Evolutionary conservation across 2,797 vertebrate species (phyloP).

Genomic region (Helostoma temminkii): DNA sequence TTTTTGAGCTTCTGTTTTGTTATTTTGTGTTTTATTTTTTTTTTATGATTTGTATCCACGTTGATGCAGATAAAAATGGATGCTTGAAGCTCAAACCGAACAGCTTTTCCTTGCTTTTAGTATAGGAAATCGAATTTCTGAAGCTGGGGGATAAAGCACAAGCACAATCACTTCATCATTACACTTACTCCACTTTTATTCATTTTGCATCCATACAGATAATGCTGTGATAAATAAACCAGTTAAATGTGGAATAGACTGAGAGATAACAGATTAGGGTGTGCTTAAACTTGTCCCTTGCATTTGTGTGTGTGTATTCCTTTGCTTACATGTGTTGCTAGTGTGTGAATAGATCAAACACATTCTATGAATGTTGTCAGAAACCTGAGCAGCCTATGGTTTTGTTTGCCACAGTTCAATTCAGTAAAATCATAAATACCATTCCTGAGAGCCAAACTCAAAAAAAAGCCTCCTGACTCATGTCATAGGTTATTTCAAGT

Average conservation of each 20-base stretch:
- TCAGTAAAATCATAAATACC: constrained; percentile 37
- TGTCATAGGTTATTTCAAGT: constrained; percentile 12
- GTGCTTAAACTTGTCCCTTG: neutral
- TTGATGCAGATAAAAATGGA: neutral
- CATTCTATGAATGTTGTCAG: constrained; percentile 45
- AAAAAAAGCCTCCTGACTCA: constrained; percentile 33
- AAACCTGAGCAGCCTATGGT: constrained; percentile 35
- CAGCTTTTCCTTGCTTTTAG: neutral
- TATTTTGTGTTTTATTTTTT: neutral
- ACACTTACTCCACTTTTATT: neutral
- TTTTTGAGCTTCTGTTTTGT: neutral
- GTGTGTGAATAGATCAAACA: constrained; percentile 34
- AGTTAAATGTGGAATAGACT: neutral
- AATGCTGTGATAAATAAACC: neutral
- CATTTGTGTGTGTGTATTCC: neutral
- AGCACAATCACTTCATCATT: neutral
- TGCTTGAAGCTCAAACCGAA: neutral
- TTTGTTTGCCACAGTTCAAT: constrained; percentile 19
- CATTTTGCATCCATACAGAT: neutral
- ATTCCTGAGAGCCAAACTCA: constrained; percentile 19
- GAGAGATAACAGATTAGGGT: neutral
- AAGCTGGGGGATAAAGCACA: neutral
- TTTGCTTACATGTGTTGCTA: neutral
- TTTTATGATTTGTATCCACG: neutral
- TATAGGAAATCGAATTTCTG: neutral